Evolutionary conservation across 2,888 invertebrate species (phyloP), one percentile per base, ranked within the genome.

Genomic region (Coelopa pilipes): DNA sequence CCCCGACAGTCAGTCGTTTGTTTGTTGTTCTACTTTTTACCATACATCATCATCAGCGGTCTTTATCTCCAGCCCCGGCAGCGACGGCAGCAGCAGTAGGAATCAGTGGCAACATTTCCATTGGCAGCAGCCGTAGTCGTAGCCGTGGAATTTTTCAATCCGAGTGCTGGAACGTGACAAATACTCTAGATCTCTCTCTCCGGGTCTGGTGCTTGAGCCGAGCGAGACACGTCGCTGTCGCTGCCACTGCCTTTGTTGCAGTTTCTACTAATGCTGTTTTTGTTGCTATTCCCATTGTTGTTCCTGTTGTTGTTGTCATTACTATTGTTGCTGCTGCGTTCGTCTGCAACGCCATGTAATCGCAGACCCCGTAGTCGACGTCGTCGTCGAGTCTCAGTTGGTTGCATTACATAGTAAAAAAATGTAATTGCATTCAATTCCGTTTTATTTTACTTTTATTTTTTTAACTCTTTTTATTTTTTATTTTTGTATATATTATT

Each of bases 131-230:
- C 57, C 21, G 66, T 15, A 12, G 63, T 63, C 49, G 19, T 24
- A 49, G 66, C 66, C 17, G 5, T 71, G 59, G 24, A 70, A 53
- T 59, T 60, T 70, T 69, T 57, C 60, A 73, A 75, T 71, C 62
- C 73, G 74, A 76, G 75, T 74, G 76, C 53, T 76, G 76, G 75
- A 77, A 79, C 79, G 79, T 78, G 79, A 78, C 79, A 77, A 78
- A 78, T 77, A 77, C 76, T 77, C 75, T 75, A 75, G 75, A 78
- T 77, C 70, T 70, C 75, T 73, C 67, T 74, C 69, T 12, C 21
- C 55, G 45, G 62, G 45, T 50, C 50, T 19, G 62, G 50, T 62
- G 34, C 17, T 24, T 57, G 19, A 19, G 24, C 17, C 24, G 21
- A 13, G 50, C 24, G 21, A 13, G 50, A 15, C 53, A 24, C 17